Percentiles rank a stretch among this genome's conserved stretches.
Conservation (phyloP, 2,797 vertebrate species). For the Phylloscopus collybita region DNA sequence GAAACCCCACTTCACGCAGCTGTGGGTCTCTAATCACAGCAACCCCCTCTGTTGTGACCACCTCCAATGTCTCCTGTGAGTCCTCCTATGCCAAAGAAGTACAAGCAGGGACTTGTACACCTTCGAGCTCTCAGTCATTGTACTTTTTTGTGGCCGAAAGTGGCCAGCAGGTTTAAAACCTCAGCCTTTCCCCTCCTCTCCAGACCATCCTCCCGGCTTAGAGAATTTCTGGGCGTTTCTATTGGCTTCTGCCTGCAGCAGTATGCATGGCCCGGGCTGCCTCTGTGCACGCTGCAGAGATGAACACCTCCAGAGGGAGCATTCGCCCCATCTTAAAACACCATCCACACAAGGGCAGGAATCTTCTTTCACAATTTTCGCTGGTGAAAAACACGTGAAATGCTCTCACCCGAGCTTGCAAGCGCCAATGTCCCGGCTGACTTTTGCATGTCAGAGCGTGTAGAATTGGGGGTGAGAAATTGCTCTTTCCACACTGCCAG, state of each 20-base stretch:
- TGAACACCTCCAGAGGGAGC: slow-evolving; percentile 59
- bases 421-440: accelerated
- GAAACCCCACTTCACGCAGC: accelerated
- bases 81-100: background rate
- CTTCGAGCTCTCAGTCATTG: background rate
- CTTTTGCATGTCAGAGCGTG: accelerated
- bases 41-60: accelerated
- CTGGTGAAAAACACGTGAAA: background rate
- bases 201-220: background rate
- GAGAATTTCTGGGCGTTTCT: background rate
- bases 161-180: background rate
- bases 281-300: background rate
- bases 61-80: background rate
- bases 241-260: background rate
- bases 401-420: background rate
- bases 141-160: background rate
- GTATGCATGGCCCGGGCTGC: accelerated
- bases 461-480: background rate
- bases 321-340: background rate
- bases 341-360: background rate
- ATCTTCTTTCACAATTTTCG: background rate
- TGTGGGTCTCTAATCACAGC: background rate
- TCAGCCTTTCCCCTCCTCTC: background rate
- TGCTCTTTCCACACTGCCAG: background rate
- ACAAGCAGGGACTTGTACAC: background rate